A percentile compares a stretch with the other conserved stretches of the same genome.
These are phyloP conservation scores for Eremobia ochroleuca DNA, from an alignment of 2,888 invertebrate genomes.

Conservation along the genomic window DNA sequence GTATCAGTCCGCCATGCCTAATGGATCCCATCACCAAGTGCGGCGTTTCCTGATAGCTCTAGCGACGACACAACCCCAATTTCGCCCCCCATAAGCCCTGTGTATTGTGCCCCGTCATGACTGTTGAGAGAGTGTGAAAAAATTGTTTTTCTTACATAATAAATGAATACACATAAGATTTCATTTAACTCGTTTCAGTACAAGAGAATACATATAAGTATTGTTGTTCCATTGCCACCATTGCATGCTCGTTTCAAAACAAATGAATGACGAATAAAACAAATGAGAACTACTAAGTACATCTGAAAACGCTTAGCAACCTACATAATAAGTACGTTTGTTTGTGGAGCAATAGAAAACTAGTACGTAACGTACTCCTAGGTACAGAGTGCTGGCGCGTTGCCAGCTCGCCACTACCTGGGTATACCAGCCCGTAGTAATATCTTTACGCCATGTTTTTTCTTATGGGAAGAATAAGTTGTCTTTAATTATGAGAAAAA, in stretches of 20 bases:
- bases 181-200: neutral
- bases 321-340: conserved; percentile 41
- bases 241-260: neutral
- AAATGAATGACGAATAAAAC: conserved; percentile 35
- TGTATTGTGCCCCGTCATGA: no score
- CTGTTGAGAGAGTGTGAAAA: no score
- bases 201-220: neutral
- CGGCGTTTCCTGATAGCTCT: no score
- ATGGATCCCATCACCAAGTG: no score
- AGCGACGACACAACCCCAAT: no score
- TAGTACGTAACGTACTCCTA: conserved; percentile 41
- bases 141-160: no score
- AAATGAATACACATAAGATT: no score
- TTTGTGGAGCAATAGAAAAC: conserved; percentile 41
- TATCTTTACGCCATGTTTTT: conserved; percentile 48
- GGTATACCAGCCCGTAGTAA: conserved; percentile 40
- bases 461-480: conserved; percentile 19
- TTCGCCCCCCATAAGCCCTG: no score
- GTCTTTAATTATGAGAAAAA: conserved; percentile 24
- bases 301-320: conserved; percentile 25
- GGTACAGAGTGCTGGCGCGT: conserved; percentile 48
- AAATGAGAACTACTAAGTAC: conserved; percentile 36
- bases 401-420: conserved; percentile 55
- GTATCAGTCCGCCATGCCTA: no score
- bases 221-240: neutral